Base-by-base conservation (phyloP, 2,888 invertebrate genomes). In the Caenorhabditis afra region DNA sequence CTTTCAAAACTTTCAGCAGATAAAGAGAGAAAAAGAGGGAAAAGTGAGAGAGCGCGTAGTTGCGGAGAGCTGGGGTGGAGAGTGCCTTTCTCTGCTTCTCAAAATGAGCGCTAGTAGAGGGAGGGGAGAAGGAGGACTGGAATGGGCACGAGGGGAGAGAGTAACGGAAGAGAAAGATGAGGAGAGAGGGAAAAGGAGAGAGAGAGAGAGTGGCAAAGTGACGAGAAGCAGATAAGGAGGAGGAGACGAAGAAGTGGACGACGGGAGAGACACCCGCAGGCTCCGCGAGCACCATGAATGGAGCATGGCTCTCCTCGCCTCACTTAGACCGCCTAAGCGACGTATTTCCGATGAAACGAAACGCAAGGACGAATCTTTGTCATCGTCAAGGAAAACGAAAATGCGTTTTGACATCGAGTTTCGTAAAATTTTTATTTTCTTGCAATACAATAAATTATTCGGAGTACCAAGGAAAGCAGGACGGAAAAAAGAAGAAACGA, bases 121-220 rank as follows among this genome's bases (percentile, higher is more conserved):
- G 35, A 35, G 52, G 12, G 52, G 47, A 59, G 29, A 29, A 29
- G 65, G 41, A 61, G 59, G 74, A 55, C 65, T 59, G 65, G 45
- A 65, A 74, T 74, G 74, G 66, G 50, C 62, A 53, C 11, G 37
- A 41, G 7, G 49, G 47, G 44, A 50, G 44, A 22, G 22, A 29
- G 41, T 29, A 52, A 23, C 45, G 70, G 61, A 57, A 55, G 41
- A 61, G 74, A 75, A 41, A 59, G 61, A 75, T 58, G 73, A 66
- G 47, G 35, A 74, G 37, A 16, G 73, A 53, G 64, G 22, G 29
- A 29, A 44, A 75, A 66, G 47, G 66, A 66, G 64, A 39, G 29
- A 29, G 52, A 75, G 74, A 53, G 66, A 66, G 65, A 66, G 57
- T 55, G 35, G 65, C 44, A 66, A 29, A 75, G 74, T 61, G 66